Evolutionary conservation across 1,140 invertebrate genomes (phyloP), one percentile per base, ranked within the genome.

Genomic region (Drosophila pallidifrons): DNA sequence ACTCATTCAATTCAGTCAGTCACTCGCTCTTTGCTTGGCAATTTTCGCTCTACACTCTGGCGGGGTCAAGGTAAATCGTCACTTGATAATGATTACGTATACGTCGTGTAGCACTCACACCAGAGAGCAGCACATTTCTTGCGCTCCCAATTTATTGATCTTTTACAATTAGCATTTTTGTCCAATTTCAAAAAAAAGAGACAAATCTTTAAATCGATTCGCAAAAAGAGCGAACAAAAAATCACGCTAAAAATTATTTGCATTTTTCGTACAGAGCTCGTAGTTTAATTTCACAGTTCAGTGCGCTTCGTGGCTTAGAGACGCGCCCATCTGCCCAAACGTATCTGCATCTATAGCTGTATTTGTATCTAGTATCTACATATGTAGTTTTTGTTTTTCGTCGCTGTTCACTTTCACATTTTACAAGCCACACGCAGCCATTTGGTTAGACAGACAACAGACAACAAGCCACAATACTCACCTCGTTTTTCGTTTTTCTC

Each of bases 211-310:
- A 51, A 63, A 35, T 49, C 28, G 25, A 13, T 52, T 28, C 49
- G 11, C 30, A 32, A 32, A 32, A 32, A 32, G 2, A 32, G 5
- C 5, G 30, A 6, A 25, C 3, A 25, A 25, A 20, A 25, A 25
- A 25, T 25, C 20, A 25, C 20, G 20, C 20, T 3, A 25, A 25
- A 25, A 25, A 25, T 25, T 25, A 25, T 47, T 8, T 45, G 46
- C 46, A 38, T 74, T 76, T 47, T 67, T 46, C 13, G 20, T 49
- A 13, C 20, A 30, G 25, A 49, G 57, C 41, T 47, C 79, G 72
- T 80, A 70, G 81, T 85, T 83, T 89, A 88, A 88, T 88, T 88
- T 88, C 83, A 88, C 83, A 89, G 85, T 81, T 88, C 85, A 88
- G 77, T 72, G 83, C 74, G 28, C 83, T 81, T 70, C 79, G 83